Conservation (phyloP, 1,140 invertebrate genomes). For the Scaptomyza montana region DNA sequence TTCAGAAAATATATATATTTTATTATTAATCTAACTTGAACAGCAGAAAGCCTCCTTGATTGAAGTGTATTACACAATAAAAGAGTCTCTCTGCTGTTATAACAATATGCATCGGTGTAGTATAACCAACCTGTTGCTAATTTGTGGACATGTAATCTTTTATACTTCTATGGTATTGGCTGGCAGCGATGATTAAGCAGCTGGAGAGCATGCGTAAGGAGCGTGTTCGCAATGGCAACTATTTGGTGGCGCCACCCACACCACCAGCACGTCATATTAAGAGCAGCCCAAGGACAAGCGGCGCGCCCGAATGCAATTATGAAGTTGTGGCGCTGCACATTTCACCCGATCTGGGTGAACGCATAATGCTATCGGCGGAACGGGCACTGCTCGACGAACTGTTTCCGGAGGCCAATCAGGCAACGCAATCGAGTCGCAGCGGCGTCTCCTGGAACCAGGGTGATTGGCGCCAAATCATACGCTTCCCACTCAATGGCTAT, state of each 20-base stretch:
- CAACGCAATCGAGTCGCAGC: slow-evolving; percentile 91
- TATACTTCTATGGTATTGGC: slow-evolving; percentile 62
- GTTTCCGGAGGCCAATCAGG: slow-evolving; percentile 94
- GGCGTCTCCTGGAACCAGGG: slow-evolving; percentile 93
- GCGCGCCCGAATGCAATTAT: slow-evolving; percentile 85
- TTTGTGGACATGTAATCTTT: not conserved
- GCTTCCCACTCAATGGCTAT: slow-evolving; percentile 96
- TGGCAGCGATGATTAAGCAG: slow-evolving; percentile 89
- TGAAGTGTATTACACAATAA: no score
- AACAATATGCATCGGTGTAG: no score
- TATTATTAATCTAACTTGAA: no score
- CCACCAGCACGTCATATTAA: slow-evolving; percentile 70
- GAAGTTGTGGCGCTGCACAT: slow-evolving; percentile 95
- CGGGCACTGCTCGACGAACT: slow-evolving; percentile 91
- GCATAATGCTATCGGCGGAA: slow-evolving; percentile 93
- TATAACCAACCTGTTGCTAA: slow-evolving; percentile 29
- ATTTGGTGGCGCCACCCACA: slow-evolving; percentile 79
- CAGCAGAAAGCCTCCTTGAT: no score
- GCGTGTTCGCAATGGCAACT: slow-evolving; percentile 86
- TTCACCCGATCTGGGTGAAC: slow-evolving; percentile 93
- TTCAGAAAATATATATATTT: no score
- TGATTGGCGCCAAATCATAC: slow-evolving; percentile 92
- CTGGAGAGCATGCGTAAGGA: slow-evolving; percentile 91
- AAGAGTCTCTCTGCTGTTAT: no score
- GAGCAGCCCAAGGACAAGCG: slow-evolving; percentile 76